These are phyloP conservation scores for Rhyacichthys aspro DNA, from an alignment of 2,797 vertebrate genomes.

Conservation along the genomic window DNA sequence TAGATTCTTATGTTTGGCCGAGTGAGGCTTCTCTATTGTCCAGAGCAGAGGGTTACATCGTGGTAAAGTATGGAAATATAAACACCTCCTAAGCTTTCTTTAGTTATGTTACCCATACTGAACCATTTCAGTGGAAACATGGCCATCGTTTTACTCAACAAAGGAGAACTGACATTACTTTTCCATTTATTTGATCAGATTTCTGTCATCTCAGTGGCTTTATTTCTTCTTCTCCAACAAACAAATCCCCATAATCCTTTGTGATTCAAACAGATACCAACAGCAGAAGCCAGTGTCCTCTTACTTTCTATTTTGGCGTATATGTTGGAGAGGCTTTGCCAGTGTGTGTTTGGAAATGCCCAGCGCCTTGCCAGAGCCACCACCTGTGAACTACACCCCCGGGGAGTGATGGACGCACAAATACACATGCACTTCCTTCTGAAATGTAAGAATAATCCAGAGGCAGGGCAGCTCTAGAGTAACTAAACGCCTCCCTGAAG, in stretches of 20 bases:
- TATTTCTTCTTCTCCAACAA: not conserved
- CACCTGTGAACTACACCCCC: conserved; percentile 66
- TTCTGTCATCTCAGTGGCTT: not conserved
- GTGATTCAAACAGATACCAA: conserved; percentile 49
- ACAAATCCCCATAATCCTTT: conserved; percentile 16
- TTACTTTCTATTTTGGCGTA: conserved; percentile 65
- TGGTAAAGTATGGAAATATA: too few relatives aligned
- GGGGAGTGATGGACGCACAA: conserved; percentile 40
- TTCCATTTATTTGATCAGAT: too few relatives aligned
- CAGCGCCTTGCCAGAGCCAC: conserved; percentile 42
- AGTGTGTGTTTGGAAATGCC: conserved; percentile 66
- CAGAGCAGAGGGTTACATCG: too few relatives aligned
- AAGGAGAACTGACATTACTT: too few relatives aligned
- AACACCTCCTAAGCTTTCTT: too few relatives aligned
- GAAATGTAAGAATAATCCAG: conserved; percentile 58
- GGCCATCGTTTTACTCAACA: too few relatives aligned
- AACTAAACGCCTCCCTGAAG: conserved; percentile 65
- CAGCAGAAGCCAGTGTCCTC: conserved; percentile 39
- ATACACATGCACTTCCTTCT: conserved; percentile 34
- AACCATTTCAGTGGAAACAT: too few relatives aligned
- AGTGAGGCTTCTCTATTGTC: too few relatives aligned
- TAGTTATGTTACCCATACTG: too few relatives aligned
- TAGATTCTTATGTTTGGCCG: too few relatives aligned
- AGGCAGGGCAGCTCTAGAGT: conserved; percentile 52
- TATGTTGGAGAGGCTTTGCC: conserved; percentile 62